Evolutionary conservation across 1,140 invertebrate genomes (phyloP).

Genomic region (Globodera rostochiensis): DNA sequence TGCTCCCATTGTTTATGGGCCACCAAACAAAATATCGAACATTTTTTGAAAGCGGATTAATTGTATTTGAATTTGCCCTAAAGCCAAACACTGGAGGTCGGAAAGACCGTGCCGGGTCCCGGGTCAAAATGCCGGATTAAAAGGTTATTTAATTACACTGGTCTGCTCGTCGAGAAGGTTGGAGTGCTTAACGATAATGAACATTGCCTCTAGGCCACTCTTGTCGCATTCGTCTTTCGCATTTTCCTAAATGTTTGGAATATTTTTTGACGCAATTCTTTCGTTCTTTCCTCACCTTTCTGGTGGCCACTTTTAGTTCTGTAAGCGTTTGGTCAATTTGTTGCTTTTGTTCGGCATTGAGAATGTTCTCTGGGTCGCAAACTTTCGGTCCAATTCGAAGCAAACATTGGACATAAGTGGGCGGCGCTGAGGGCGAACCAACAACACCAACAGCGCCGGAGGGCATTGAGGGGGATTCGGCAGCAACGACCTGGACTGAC

Average conservation of each 20-base stretch:
- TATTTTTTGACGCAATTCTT: background rate
- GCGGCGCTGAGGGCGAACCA: constrained; percentile 14
- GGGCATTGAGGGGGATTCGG: background rate
- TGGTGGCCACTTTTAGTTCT: constrained; percentile 14
- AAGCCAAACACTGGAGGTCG: no score
- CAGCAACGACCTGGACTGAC: background rate
- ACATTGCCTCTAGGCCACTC: constrained; percentile 23
- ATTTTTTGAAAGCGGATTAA: no score
- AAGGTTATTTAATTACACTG: background rate
- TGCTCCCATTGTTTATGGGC: no score
- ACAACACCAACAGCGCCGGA: background rate
- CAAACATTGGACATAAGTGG: constrained; percentile 25
- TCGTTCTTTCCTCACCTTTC: constrained; percentile 1
- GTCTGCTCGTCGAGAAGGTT: constrained; percentile 6
- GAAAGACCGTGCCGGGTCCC: no score
- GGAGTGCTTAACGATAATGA: constrained; percentile 23
- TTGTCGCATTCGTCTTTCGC: constrained; percentile 15
- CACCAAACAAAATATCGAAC: no score
- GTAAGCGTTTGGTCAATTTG: constrained; percentile 27
- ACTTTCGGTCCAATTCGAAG: constrained; percentile 14
- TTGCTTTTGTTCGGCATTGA: constrained; percentile 9
- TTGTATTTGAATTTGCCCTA: no score
- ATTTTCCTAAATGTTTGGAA: constrained; percentile 6
- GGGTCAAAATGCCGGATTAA: background rate
- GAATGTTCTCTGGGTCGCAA: constrained; percentile 22